Evolutionary conservation across 2,888 invertebrate genomes (phyloP).

Genomic region (Drosophila ustulata): DNA sequence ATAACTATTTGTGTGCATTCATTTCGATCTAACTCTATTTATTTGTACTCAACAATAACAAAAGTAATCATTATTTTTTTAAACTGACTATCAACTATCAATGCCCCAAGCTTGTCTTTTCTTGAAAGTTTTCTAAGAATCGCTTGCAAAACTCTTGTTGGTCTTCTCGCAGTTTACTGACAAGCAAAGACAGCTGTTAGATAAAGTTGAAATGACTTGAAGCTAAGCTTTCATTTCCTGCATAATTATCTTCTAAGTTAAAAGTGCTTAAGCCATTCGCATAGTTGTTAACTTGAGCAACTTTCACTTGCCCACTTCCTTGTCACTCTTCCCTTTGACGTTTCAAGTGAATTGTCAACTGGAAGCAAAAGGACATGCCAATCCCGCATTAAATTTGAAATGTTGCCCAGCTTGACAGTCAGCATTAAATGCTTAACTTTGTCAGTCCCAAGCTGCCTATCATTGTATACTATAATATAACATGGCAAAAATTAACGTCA

Average conservation of each 20-base stretch:
- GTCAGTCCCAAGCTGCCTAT: conserved; percentile 23
- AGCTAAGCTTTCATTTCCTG: conserved; percentile 24
- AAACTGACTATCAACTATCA: background rate
- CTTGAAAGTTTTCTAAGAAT: background rate
- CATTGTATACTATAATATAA: conserved; percentile 16
- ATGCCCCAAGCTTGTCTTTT: background rate
- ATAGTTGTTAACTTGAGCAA: background rate
- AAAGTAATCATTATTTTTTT: too few relatives aligned
- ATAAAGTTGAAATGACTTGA: background rate
- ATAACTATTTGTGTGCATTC: too few relatives aligned
- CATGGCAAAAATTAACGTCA: conserved; percentile 22
- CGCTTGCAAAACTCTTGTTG: background rate
- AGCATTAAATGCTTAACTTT: conserved; percentile 18
- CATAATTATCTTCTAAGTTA: conserved; percentile 11
- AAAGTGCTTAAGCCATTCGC: background rate
- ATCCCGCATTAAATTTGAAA: conserved; percentile 1
- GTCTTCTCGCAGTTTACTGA: background rate
- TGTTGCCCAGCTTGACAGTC: conserved; percentile 11
- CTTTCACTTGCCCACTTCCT: conserved; percentile 23
- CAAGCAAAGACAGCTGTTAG: background rate
- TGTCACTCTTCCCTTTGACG: conserved; percentile 6
- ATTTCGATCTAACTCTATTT: too few relatives aligned
- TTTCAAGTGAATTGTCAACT: conserved; percentile 5
- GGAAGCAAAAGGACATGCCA: conserved; percentile 20
- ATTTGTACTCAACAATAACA: too few relatives aligned